Evolutionary conservation across 2,888 invertebrate species (phyloP).

Genomic region (Melanchra persicariae): DNA sequence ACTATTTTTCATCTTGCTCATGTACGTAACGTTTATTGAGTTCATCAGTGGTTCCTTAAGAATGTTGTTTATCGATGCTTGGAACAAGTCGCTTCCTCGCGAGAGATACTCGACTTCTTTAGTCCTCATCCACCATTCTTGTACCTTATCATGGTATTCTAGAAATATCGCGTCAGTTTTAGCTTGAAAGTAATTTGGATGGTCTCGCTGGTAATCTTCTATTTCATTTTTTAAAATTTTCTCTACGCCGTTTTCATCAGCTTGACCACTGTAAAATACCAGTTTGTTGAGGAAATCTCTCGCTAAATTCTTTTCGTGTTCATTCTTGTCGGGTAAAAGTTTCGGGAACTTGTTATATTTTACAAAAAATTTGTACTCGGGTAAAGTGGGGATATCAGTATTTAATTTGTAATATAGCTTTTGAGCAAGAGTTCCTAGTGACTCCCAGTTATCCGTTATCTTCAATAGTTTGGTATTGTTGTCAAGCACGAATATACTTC

Average conservation of each 20-base stretch:
- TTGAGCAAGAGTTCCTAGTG: neutral
- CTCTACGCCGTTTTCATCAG: conserved; percentile 33
- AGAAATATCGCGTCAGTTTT: conserved; percentile 46
- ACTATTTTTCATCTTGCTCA: conserved; percentile 4
- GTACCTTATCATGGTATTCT: conserved; percentile 43
- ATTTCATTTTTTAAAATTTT: conserved; percentile 40
- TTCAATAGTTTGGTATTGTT: neutral
- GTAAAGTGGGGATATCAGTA: neutral
- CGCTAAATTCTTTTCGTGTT: conserved; percentile 12
- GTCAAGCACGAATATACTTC: neutral
- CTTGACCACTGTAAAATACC: conserved; percentile 36
- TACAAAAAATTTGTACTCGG: conserved; percentile 19
- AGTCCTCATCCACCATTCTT: conserved; percentile 56
- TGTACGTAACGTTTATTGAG: conserved; percentile 10
- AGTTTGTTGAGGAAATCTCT: conserved; percentile 39
- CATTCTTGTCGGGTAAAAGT: conserved; percentile 4
- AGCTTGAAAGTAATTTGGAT: neutral
- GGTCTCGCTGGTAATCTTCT: conserved; percentile 11
- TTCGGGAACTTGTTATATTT: conserved; percentile 16
- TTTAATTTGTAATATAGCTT: neutral
- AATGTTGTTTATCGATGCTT: conserved; percentile 22
- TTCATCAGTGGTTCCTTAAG: conserved; percentile 25
- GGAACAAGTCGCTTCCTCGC: conserved; percentile 14
- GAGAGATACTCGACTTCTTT: conserved; percentile 33
- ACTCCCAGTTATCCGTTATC: neutral